Base-by-base conservation (phyloP, 1,140 invertebrate species). In the Drosophila funebris region DNA sequence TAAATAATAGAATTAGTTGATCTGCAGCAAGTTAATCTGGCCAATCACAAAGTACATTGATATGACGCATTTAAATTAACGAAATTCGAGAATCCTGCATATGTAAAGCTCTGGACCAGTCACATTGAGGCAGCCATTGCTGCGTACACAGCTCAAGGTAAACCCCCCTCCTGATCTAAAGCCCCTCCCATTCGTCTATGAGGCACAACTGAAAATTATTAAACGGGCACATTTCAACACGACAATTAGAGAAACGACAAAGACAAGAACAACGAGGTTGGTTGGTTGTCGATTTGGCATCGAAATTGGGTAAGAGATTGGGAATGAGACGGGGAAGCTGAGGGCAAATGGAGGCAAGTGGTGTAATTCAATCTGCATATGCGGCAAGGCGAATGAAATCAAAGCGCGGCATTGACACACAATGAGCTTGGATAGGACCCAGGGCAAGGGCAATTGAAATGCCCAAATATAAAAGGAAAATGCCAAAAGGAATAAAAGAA, bases 311-410 rank as follows among this genome's bases (percentile, higher is more conserved):
- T 56, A 4, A 11, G 13, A n/a, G 5, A 24, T 8, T 20, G 6
- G 6, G 22, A 29, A 36, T 7, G 27, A 27, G 4, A 13, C n/a
- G n/a, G 58, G 29, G n/a, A 46, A 11, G 36, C 18, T 29, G 11
- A 8, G 53, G 58, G 67, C 50, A 56, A 63, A 79, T 76, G 80
- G 67, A 63, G 57, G 73, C 80, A 82, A 76, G 70, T 62, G 67
- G 60, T 71, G 83, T 85, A 85, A 85, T 87, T 78, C 70, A 85
- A 85, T 85, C 82, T 87, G 82, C 82, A 85, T 85, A 82, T 87
- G 74, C 71, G 64, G 66, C 78, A 70, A 43, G 46, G 5, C 37
- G 20, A 53, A 61, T 58, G 66, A 62, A 87, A 85, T 77, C 82
- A 75, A 61, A 78, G 63, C 57, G 60, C 57, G 44, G 61, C 48